Evolutionary conservation across 2,888 invertebrate species (phyloP).

Genomic region (Mythimna lalbum): DNA sequence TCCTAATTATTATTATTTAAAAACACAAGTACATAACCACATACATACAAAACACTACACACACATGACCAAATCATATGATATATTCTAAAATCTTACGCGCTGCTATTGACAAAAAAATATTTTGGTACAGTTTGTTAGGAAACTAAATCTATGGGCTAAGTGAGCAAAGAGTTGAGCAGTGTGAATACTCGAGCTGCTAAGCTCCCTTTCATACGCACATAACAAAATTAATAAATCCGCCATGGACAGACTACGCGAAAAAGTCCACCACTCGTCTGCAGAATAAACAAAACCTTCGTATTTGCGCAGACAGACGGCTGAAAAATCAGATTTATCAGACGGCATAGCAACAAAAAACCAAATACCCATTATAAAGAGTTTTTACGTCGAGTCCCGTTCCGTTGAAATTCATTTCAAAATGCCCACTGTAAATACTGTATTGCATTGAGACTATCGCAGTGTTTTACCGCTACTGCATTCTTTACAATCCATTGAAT

Average conservation of each 20-base stretch:
- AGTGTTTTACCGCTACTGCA: slow-evolving; percentile 79
- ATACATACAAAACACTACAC: no score
- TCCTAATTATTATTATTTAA: no score
- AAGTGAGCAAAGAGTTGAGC: no score
- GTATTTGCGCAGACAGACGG: slow-evolving; percentile 24
- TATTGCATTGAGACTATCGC: slow-evolving; percentile 69
- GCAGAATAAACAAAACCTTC: slow-evolving; percentile 29
- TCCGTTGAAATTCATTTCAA: slow-evolving; percentile 64
- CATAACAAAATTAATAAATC: slow-evolving; percentile 22
- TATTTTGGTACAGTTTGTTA: no score
- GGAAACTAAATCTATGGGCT: no score
- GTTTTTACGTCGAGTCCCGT: slow-evolving; percentile 43
- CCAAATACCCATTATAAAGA: slow-evolving; percentile 50
- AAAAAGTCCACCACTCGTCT: slow-evolving; percentile 32
- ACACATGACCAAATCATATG: no score
- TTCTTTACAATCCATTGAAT: slow-evolving; percentile 84
- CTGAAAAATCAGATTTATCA: slow-evolving; percentile 40
- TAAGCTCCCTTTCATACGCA: slow-evolving; percentile 4
- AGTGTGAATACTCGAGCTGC: no score
- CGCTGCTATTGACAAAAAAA: no score
- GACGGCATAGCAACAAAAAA: slow-evolving; percentile 34
- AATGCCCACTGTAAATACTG: slow-evolving; percentile 70
- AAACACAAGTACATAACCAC: no score
- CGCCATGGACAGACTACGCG: slow-evolving; percentile 2
- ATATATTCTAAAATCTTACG: no score